Percentiles rank a stretch among this genome's conserved stretches.
Evolutionary conservation across 1,140 invertebrate genomes (phyloP).

Genomic region (Ridgeia piscesae): DNA sequence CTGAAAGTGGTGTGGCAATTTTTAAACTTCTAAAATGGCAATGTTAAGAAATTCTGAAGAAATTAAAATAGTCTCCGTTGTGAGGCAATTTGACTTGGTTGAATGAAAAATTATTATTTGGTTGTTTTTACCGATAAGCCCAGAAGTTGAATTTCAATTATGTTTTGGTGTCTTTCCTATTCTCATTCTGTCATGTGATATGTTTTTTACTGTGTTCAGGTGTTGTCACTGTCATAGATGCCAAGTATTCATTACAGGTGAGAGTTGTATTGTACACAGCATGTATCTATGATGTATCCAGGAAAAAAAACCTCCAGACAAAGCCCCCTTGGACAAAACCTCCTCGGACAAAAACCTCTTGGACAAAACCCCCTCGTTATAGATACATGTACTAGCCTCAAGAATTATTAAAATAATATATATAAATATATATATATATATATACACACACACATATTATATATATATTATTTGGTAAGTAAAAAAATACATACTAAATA

Average conservation of each 20-base stretch:
- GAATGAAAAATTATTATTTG: neutral
- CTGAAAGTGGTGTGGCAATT: no score
- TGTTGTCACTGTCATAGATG: constrained; percentile 64
- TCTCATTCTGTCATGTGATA: no score
- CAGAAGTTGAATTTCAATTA: constrained; percentile 9
- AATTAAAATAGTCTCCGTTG: neutral
- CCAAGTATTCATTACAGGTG: constrained; percentile 61
- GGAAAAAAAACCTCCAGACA: no score
- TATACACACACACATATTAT: no score
- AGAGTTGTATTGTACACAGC: constrained; percentile 19
- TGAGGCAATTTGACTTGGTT: neutral
- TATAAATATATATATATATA: no score
- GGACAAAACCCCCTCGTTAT: no score
- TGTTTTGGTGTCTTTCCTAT: neutral
- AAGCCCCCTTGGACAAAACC: no score
- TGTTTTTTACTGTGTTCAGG: constrained; percentile 51
- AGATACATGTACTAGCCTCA: no score
- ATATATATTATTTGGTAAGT: no score
- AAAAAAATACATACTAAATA: no score
- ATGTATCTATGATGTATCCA: neutral
- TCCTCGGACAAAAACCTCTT: no score
- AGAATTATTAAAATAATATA: no score
- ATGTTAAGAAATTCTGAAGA: neutral
- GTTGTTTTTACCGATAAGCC: neutral
- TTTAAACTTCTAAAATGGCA: neutral